These are phyloP conservation scores for Punctoribates punctum DNA, from an alignment of 2,888 invertebrate species.

Conservation along the genomic window DNA sequence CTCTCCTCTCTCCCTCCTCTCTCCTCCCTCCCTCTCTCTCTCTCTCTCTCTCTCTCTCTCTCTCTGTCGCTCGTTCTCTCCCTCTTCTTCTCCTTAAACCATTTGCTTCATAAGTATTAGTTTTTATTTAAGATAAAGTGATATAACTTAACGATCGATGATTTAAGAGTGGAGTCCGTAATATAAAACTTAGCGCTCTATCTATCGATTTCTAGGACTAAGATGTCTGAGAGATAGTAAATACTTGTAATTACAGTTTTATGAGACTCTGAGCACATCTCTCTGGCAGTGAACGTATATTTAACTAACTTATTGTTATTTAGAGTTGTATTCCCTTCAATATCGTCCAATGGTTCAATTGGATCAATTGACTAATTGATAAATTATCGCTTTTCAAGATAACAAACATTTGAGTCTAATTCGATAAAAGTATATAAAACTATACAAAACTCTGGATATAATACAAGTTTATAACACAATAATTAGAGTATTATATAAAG, in stretches of 20 bases:
- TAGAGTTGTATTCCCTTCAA: slow-evolving; percentile 7
- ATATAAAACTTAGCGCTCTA: slow-evolving; percentile 27
- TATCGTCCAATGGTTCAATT: no score
- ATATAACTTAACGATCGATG: slow-evolving; percentile 32
- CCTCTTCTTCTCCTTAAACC: neutral
- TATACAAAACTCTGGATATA: neutral
- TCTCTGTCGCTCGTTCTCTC: neutral
- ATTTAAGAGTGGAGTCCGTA: slow-evolving; percentile 22
- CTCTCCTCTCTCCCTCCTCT: no score
- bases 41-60: neutral
- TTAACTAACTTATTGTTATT: slow-evolving; percentile 17
- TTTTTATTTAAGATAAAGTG: slow-evolving; percentile 25
- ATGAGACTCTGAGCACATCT: neutral
- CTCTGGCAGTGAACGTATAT: neutral
- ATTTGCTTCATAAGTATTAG: slow-evolving; percentile 2
- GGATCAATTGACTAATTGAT: neutral
- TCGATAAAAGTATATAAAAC: slow-evolving; percentile 18
- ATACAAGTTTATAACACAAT: neutral
- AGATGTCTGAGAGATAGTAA: slow-evolving; percentile 35
- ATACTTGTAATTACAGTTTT: slow-evolving; percentile 37
- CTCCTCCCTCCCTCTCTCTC: no score
- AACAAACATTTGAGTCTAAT: neutral
- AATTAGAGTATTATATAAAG: neutral
- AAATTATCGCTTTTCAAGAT: slow-evolving; percentile 7
- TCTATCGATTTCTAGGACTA: slow-evolving; percentile 2